These are phyloP conservation scores for Hydractinia symbiolongicarpus DNA, from an alignment of 30 jellyfish, hydroid and myxozoan species.

Conservation along the genomic window DNA sequence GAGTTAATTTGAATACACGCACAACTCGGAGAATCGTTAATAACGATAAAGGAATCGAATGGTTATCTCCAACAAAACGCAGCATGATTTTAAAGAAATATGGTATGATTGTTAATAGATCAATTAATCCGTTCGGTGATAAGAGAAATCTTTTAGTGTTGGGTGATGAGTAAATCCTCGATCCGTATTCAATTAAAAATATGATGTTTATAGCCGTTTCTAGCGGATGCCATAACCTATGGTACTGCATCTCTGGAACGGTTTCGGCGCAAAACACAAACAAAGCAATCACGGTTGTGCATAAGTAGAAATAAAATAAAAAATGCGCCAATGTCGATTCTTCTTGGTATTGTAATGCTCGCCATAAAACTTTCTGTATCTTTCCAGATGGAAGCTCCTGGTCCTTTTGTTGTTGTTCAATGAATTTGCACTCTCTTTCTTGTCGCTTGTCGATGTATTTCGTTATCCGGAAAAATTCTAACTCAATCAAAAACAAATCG, in stretches of 20 bases:
- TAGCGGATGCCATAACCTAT: conserved; percentile 36
- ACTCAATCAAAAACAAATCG: conserved; percentile 42
- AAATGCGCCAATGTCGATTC: conserved; percentile 23
- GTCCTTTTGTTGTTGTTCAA: conserved; percentile 4
- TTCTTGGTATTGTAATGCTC: conserved; percentile 31
- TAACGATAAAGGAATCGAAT: not conserved
- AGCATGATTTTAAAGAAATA: conserved; percentile 16
- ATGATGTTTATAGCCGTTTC: conserved; percentile 42
- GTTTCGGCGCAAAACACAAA: conserved; percentile 67
- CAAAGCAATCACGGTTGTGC: conserved; percentile 36
- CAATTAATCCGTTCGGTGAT: conserved; percentile 60
- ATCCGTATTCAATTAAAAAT: conserved; percentile 53
- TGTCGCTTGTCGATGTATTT: conserved; percentile 59
- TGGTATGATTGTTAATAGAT: conserved; percentile 42
- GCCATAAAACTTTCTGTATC: conserved; percentile 32
- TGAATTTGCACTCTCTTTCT: conserved; percentile 33
- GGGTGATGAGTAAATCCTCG: conserved; percentile 55
- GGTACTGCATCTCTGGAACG: not conserved
- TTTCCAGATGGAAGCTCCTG: conserved; percentile 37
- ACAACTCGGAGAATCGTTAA: conserved; percentile 34
- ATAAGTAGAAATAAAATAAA: conserved; percentile 30
- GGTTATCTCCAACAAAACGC: conserved; percentile 5
- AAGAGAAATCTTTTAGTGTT: conserved; percentile 19
- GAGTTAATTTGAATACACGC: conserved; percentile 66
- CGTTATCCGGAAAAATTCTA: conserved; percentile 52